Percentiles rank a stretch among this genome's conserved stretches.
Evolutionary conservation across 2,113 vertebrate genomes (phyloP).

Genomic region (Nyctibius bracteatus): DNA sequence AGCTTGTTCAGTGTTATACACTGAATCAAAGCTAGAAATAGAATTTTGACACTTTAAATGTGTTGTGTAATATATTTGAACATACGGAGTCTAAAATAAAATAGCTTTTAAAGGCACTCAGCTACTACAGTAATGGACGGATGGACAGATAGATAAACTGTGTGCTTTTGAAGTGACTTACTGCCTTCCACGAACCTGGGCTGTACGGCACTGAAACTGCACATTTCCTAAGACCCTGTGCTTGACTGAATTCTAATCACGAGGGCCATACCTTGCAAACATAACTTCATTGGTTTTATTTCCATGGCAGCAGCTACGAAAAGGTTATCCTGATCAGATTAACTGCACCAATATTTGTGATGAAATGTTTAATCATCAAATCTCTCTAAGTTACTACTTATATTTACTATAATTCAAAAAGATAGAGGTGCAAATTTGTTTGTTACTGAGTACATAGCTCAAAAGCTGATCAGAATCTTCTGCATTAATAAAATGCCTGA

Average conservation of each 20-base stretch:
- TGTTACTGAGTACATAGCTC: neutral
- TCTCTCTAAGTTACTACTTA: neutral
- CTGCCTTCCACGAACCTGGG: neutral
- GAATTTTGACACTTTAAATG: conserved; percentile 24
- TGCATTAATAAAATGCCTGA: neutral
- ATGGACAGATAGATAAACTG: neutral
- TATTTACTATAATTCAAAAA: conserved; percentile 7
- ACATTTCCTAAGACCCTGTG: neutral
- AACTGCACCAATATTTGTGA: neutral
- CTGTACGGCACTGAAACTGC: neutral
- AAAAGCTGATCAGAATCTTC: conserved; percentile 8
- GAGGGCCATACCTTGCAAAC: conserved; percentile 11
- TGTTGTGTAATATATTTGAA: conserved; percentile 9
- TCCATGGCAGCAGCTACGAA: conserved; percentile 36
- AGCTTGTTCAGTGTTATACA: neutral
- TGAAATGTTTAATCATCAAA: conserved; percentile 23
- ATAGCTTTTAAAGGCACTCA: neutral
- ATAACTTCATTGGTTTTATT: conserved; percentile 12
- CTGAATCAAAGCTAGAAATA: conserved; percentile 14
- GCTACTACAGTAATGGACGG: neutral
- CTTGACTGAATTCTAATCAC: neutral
- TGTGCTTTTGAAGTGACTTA: neutral
- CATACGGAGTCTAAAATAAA: neutral
- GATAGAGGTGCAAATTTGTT: neutral
- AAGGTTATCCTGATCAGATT: conserved; percentile 23